Percentiles rank a stretch among this genome's conserved stretches.
Evolutionary conservation across 1,140 invertebrate species (phyloP).

Genomic region (Heterodera schachtii): DNA sequence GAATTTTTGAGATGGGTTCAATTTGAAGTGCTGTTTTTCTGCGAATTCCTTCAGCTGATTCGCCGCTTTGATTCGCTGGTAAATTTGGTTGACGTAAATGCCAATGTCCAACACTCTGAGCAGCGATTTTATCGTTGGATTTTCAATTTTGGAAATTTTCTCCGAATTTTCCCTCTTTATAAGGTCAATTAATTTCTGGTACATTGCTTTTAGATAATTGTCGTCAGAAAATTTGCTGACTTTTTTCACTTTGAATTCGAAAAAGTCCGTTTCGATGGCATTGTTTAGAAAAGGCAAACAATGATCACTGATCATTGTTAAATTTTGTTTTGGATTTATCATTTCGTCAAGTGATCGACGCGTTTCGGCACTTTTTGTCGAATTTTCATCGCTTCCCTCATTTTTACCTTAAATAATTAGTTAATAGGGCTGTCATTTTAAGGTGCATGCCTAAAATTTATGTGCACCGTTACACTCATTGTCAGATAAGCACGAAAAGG

Average conservation of each 20-base stretch:
- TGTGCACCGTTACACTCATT: no score
- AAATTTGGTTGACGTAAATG: background rate
- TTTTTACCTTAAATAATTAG: no score
- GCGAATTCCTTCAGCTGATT: background rate
- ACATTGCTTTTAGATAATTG: background rate
- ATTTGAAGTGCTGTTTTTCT: background rate
- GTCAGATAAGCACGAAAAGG: no score
- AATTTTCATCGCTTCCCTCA: no score
- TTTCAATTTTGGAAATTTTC: background rate
- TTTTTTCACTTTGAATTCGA: background rate
- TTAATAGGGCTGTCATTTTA: no score
- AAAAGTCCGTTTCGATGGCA: background rate
- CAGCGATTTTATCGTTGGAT: background rate
- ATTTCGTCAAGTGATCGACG: background rate
- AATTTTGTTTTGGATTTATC: no score
- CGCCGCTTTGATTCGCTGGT: background rate
- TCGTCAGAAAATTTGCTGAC: background rate
- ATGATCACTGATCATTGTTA: background rate
- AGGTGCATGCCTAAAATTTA: no score
- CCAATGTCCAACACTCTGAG: background rate
- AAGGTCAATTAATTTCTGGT: background rate
- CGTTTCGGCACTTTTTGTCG: background rate
- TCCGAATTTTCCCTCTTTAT: background rate
- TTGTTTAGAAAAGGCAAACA: background rate
- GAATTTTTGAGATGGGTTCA: background rate